A percentile compares a stretch with the other conserved stretches of the same genome.
These are phyloP conservation scores for Pecten maximus DNA, from an alignment of 2,888 invertebrate species.

Conservation along the genomic window DNA sequence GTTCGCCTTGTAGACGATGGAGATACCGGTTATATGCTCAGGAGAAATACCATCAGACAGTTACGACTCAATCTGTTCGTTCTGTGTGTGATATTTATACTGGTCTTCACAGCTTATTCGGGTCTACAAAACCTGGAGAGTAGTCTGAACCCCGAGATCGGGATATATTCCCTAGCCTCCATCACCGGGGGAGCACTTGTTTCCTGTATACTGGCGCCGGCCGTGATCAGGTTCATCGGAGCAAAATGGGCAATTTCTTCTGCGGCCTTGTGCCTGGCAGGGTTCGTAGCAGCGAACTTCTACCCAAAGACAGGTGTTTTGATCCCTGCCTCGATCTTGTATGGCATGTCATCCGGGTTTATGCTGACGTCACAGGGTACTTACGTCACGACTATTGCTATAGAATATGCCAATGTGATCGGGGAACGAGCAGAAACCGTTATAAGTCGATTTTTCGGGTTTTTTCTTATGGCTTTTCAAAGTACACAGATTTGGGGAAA, in stretches of 20 bases:
- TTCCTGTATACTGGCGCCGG: conserved; percentile 69
- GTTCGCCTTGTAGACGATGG: neutral
- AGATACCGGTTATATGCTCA: neutral
- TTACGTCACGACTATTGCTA: conserved; percentile 65
- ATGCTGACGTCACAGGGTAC: conserved; percentile 70
- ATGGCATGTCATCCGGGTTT: conserved; percentile 66
- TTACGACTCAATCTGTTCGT: conserved; percentile 47
- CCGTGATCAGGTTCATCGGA: conserved; percentile 64
- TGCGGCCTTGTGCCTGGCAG: conserved; percentile 64
- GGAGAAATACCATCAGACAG: neutral
- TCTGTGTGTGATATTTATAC: conserved; percentile 66
- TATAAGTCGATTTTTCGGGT: conserved; percentile 65
- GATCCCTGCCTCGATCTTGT: conserved; percentile 64
- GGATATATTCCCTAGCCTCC: conserved; percentile 68
- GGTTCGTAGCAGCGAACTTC: conserved; percentile 67
- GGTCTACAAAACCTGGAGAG: conserved; percentile 69
- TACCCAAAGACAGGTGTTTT: conserved; percentile 65
- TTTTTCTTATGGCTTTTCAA: conserved; percentile 70
- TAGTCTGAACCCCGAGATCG: conserved; percentile 63
- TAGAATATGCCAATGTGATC: conserved; percentile 62
- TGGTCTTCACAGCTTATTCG: conserved; percentile 67
- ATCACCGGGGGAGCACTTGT: conserved; percentile 67
- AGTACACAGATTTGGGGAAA: conserved; percentile 70
- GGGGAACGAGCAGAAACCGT: conserved; percentile 61
- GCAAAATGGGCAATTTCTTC: conserved; percentile 65